phyloP scores from a whole-genome alignment of 2,888 invertebrate species.

The Unio pictorum region DNA sequence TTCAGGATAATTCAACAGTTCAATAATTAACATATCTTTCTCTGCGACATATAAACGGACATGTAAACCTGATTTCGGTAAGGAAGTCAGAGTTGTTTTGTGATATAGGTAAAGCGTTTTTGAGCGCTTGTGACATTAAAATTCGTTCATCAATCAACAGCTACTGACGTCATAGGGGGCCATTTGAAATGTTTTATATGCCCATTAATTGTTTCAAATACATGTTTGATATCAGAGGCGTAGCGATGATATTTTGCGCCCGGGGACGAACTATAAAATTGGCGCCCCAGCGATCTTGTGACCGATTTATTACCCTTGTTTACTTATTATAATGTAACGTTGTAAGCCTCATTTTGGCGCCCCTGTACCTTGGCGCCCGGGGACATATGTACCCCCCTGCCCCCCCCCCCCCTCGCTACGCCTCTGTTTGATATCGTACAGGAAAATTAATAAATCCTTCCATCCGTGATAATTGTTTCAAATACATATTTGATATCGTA shows the following conservation, averaged over 20 bases:
- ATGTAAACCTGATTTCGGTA: background rate
- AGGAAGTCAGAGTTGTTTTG: background rate
- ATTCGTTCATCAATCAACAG: constrained; percentile 4
- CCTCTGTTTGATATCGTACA: constrained; percentile 5
- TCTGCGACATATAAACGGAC: background rate
- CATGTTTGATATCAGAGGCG: background rate
- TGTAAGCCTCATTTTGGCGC: too few species aligned
- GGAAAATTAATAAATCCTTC: constrained; percentile 4
- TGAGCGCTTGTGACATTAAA: constrained; percentile 3
- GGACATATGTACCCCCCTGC: too few species aligned
- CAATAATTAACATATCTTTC: background rate
- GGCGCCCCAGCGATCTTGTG: too few species aligned
- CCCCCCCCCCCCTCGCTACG: too few species aligned
- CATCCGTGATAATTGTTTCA: too few species aligned
- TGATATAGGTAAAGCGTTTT: background rate
- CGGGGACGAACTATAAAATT: too few species aligned
- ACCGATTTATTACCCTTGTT: too few species aligned
- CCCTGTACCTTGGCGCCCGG: too few species aligned
- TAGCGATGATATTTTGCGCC: too few species aligned
- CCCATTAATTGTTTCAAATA: constrained; percentile 1
- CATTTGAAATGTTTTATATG: background rate
- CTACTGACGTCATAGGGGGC: background rate
- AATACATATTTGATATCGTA: too few species aligned
- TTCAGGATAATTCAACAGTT: background rate
- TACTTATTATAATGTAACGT: too few species aligned